Conservation (phyloP, 2,888 invertebrate genomes). For the Clistopyga incitator region DNA sequence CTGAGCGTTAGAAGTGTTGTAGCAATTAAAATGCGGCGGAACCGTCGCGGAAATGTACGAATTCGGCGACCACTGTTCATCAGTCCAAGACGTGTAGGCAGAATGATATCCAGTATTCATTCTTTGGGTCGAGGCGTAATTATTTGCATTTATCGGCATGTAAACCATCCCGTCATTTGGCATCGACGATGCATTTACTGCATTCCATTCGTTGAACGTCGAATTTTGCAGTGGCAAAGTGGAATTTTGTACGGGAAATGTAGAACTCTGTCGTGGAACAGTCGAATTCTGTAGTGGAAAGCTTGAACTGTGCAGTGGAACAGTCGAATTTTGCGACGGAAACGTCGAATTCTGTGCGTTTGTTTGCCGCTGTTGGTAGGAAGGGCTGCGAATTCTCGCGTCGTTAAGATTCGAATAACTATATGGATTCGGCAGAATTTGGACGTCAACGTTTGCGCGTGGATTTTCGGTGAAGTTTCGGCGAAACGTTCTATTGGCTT, state of each 20-base stretch:
- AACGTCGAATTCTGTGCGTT: neutral
- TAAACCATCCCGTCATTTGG: neutral
- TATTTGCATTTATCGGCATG: neutral
- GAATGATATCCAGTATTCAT: constrained; percentile 7
- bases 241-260: no score
- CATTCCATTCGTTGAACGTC: constrained; percentile 23
- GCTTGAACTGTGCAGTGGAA: no score
- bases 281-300: no score
- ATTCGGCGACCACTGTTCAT: constrained; percentile 15
- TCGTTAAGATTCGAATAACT: constrained; percentile 8
- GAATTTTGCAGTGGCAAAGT: no score
- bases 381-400: neutral
- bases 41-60: neutral
- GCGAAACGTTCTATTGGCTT: neutral
- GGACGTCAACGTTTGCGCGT: neutral
- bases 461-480: neutral
- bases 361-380: neutral
- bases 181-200: constrained; percentile 4
- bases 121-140: neutral
- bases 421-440: constrained; percentile 1
- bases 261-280: no score
- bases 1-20: neutral
- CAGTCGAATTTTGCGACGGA: neutral
- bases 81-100: constrained; percentile 15
- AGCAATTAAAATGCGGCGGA: neutral